Conservation (phyloP, 1,140 invertebrate genomes). For the Eulimnadia texana region DNA sequence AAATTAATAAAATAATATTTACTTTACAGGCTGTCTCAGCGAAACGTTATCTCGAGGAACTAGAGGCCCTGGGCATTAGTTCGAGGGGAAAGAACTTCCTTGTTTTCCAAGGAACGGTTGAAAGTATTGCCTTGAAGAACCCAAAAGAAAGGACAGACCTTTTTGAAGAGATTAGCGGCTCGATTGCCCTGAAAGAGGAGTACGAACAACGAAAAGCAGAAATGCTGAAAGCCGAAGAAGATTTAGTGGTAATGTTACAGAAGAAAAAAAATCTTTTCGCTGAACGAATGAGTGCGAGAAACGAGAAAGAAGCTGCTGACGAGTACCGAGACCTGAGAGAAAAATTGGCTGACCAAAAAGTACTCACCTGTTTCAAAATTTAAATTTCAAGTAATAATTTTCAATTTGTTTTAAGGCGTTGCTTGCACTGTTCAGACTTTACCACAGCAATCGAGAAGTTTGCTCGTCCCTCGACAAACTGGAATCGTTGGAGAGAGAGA, state of each 20-base stretch:
- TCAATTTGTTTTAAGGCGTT: too few relatives aligned
- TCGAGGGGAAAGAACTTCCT: constrained; percentile 99
- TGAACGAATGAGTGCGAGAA: constrained; percentile 91
- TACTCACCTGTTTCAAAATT: too few relatives aligned
- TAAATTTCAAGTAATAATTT: too few relatives aligned
- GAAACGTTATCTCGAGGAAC: constrained; percentile 83
- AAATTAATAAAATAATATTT: constrained; percentile 83
- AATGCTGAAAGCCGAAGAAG: constrained; percentile 93
- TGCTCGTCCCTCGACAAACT: too few relatives aligned
- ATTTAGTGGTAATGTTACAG: constrained; percentile 94
- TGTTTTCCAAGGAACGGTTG: constrained; percentile 99
- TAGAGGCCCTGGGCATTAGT: constrained; percentile 93
- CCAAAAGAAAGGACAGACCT: constrained; percentile 91
- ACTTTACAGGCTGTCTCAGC: constrained; percentile 97
- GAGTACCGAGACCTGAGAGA: constrained; percentile 88
- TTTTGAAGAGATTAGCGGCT: constrained; percentile 85
- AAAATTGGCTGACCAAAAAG: constrained; percentile 50
- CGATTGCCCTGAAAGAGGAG: constrained; percentile 85
- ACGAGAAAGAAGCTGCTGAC: constrained; percentile 97
- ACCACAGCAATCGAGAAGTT: too few relatives aligned
- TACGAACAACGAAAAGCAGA: constrained; percentile 85
- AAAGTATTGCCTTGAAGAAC: constrained; percentile 99
- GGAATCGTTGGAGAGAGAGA: too few relatives aligned
- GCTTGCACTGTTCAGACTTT: too few relatives aligned
- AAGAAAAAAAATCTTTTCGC: constrained; percentile 97